Evolutionary conservation across 2,113 vertebrate genomes (phyloP).

Genomic region (Hemiprocne comata): DNA sequence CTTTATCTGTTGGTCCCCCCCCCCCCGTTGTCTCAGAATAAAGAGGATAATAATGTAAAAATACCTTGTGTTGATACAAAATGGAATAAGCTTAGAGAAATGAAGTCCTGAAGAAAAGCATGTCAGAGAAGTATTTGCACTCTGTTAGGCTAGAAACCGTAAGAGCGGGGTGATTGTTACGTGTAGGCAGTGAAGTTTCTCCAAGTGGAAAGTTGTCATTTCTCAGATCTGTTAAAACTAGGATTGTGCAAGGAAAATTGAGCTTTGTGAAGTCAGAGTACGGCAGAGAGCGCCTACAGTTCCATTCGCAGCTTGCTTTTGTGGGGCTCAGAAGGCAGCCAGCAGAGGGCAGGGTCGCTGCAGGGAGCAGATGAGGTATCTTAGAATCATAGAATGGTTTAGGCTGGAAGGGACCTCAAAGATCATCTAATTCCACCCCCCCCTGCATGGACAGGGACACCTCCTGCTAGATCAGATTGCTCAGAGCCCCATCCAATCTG

Average conservation of each 20-base stretch:
- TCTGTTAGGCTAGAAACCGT: not conserved
- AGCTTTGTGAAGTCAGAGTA: not conserved
- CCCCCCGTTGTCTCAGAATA: not conserved
- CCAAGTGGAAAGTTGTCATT: not conserved
- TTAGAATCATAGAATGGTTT: no score
- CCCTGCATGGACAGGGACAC: no score
- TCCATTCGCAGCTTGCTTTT: not conserved
- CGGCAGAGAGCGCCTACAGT: not conserved
- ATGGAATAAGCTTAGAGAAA: slow-evolving; percentile 1
- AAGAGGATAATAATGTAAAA: slow-evolving; percentile 17
- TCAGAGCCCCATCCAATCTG: no score
- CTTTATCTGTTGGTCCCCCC: not conserved
- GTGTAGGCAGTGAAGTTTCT: not conserved
- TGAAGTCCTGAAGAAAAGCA: not conserved
- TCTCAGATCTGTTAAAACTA: not conserved
- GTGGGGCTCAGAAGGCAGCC: slow-evolving; percentile 14
- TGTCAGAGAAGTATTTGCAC: not conserved
- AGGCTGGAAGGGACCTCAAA: no score
- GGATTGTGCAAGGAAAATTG: not conserved
- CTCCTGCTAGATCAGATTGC: no score
- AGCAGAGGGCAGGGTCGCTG: slow-evolving; percentile 58
- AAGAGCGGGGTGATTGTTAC: not conserved
- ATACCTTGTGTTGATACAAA: not conserved
- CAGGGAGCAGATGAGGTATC: not conserved
- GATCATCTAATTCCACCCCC: no score